phyloP scores from a whole-genome alignment of 2,113 vertebrate species.

The Capra hircus region DNA sequence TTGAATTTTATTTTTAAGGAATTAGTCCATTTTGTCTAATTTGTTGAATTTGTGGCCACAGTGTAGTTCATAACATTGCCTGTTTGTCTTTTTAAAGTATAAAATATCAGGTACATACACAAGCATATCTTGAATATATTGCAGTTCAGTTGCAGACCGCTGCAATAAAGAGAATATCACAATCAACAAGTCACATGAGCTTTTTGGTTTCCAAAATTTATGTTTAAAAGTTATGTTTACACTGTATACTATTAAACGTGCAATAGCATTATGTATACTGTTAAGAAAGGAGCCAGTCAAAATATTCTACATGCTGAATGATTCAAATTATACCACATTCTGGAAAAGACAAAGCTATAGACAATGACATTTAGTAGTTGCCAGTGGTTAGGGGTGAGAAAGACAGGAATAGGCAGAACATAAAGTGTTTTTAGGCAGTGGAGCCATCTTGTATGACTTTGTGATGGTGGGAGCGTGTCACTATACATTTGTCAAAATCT shows the following conservation, averaged over 20 bases:
- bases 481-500: neutral
- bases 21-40: neutral
- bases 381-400: neutral
- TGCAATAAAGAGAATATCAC: neutral
- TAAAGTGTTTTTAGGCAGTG: neutral
- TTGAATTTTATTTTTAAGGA: neutral
- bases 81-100: neutral
- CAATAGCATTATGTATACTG: neutral
- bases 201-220: neutral
- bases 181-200: neutral
- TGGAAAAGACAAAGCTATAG: neutral
- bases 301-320: neutral
- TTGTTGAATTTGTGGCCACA: neutral
- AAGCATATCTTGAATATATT: neutral
- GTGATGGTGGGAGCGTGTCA: neutral
- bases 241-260: neutral
- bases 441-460: neutral
- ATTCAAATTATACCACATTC: neutral
- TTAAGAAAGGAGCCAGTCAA: neutral
- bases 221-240: neutral
- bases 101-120: neutral
- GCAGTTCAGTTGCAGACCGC: neutral
- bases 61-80: neutral
- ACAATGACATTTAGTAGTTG: neutral
- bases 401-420: neutral